Percentiles rank a stretch among this genome's conserved stretches.
Evolutionary conservation across 2,797 vertebrate genomes (phyloP).

Genomic region (Enteromius anoplus): DNA sequence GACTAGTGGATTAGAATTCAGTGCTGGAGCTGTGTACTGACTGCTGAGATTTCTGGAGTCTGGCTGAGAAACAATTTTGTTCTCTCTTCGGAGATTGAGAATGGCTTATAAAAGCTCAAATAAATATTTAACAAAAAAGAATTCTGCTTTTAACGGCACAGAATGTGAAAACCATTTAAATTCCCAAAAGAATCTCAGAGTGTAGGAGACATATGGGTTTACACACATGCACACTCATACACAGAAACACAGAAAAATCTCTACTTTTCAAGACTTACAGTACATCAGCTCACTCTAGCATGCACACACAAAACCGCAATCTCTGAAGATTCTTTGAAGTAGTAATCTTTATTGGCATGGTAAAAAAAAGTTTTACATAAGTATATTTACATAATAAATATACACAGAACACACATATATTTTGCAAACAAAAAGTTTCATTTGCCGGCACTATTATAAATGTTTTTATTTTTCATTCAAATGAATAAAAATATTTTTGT

Average conservation of each 20-base stretch:
- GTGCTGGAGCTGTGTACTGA: conserved; percentile 12
- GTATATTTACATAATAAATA: too few species aligned
- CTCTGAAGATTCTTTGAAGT: not conserved
- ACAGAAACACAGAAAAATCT: too few species aligned
- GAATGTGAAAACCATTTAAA: conserved; percentile 35
- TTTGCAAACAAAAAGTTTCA: too few species aligned
- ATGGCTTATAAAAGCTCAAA: conserved; percentile 23
- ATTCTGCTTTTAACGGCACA: conserved; percentile 41
- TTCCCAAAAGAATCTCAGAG: conserved; percentile 28
- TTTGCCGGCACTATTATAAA: too few species aligned
- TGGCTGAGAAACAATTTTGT: conserved; percentile 35
- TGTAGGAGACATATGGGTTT: conserved; percentile 12
- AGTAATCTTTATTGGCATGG: not conserved
- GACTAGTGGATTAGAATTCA: conserved; percentile 3
- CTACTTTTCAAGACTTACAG: conserved; percentile 25
- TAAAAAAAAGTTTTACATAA: not conserved
- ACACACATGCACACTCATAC: conserved; percentile 9
- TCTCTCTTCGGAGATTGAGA: conserved; percentile 15
- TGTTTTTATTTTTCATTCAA: not conserved
- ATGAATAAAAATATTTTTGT: not conserved
- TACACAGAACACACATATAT: too few species aligned
- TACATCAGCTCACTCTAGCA: not conserved
- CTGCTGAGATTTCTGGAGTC: conserved; percentile 21
- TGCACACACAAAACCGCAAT: not conserved
- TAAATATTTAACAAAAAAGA: conserved; percentile 46